Percentiles rank a stretch among this genome's conserved stretches.
phyloP scores from a whole-genome alignment of 2,888 invertebrate species.

The Drosophila hamatofila region DNA sequence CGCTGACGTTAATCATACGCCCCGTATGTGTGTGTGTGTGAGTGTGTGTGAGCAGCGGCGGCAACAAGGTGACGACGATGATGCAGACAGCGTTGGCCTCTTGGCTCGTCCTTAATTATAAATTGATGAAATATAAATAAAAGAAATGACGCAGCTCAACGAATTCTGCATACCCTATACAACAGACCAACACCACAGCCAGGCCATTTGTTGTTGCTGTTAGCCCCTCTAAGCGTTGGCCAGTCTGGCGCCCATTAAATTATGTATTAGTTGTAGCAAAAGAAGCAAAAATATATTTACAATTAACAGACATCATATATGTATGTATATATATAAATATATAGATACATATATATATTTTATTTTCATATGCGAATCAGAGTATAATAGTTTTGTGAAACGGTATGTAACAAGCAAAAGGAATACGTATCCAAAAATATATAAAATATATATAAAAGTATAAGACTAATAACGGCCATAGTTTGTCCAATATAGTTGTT shows the following conservation, averaged over 20 bases:
- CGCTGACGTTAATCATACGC: constrained; percentile 79
- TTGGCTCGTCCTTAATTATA: constrained; percentile 77
- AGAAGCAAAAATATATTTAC: constrained; percentile 42
- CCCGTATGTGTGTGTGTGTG: constrained; percentile 60
- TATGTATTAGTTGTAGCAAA: constrained; percentile 41
- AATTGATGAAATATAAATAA: constrained; percentile 69
- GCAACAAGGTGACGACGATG: constrained; percentile 54
- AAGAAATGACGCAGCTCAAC: constrained; percentile 5
- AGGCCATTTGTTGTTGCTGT: too few relatives aligned
- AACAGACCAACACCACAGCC: background rate
- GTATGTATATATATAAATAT: background rate
- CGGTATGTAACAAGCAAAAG: background rate
- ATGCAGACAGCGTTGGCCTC: constrained; percentile 69
- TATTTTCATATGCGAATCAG: background rate
- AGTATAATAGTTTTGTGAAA: background rate
- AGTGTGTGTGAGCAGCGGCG: constrained; percentile 25
- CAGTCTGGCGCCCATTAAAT: constrained; percentile 56
- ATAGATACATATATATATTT: background rate
- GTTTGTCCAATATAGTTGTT: too few relatives aligned
- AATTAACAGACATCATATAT: background rate
- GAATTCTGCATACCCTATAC: constrained; percentile 15
- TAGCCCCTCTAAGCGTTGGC: background rate
- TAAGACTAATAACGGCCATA: too few relatives aligned
- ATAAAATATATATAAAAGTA: too few relatives aligned
- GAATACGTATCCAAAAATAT: too few relatives aligned